Evolutionary conservation across 2,797 vertebrate species (phyloP).

Genomic region (Scarus forsteni): DNA sequence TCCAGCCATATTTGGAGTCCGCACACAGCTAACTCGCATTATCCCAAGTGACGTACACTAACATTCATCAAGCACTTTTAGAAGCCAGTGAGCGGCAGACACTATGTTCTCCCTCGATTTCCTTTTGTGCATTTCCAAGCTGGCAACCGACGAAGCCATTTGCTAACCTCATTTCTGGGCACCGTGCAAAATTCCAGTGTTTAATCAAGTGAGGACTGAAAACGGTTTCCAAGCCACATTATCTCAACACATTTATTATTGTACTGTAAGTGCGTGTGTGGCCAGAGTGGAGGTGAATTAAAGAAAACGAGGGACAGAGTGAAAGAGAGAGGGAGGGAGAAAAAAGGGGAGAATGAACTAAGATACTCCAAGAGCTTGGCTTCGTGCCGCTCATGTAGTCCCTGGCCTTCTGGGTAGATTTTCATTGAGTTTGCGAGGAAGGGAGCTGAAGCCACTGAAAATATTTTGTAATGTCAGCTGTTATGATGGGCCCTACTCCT

Average conservation of each 20-base stretch:
- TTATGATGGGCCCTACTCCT: constrained; percentile 75
- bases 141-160: constrained; percentile 84
- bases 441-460: constrained; percentile 75
- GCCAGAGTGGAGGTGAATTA: constrained; percentile 80
- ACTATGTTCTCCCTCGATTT: constrained; percentile 83
- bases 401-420: constrained; percentile 66
- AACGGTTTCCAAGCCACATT: constrained; percentile 87
- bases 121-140: constrained; percentile 85
- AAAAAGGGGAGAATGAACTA: constrained; percentile 48
- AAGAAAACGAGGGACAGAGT: constrained; percentile 47
- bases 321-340: constrained; percentile 28
- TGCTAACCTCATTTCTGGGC: constrained; percentile 90
- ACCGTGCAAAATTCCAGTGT: constrained; percentile 87
- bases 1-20: constrained; percentile 85
- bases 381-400: constrained; percentile 62
- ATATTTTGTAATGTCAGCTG: constrained; percentile 82
- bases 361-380: constrained; percentile 71
- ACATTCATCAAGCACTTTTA: constrained; percentile 84
- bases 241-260: constrained; percentile 89
- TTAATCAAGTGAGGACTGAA: constrained; percentile 87
- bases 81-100: constrained; percentile 81
- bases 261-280: constrained; percentile 84
- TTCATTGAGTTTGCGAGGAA: constrained; percentile 76
- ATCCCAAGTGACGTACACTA: constrained; percentile 85
- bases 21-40: constrained; percentile 82